Base-by-base conservation (phyloP, 2,113 vertebrate genomes). In the Bufo gargarizans region DNA sequence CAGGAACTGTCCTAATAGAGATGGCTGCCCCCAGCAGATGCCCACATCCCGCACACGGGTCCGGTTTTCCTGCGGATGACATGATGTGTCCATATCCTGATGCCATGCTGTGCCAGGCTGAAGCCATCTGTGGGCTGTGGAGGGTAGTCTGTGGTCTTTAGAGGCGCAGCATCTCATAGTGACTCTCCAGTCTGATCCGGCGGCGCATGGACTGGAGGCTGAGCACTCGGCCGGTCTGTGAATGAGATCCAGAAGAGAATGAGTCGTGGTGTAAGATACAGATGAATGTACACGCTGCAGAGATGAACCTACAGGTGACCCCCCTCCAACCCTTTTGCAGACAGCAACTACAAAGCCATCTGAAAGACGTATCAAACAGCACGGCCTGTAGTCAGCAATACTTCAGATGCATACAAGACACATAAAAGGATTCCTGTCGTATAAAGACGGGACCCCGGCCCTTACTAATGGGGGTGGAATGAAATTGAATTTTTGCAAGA, bases 161-260 rank as follows among this genome's bases (percentile, higher is more conserved):
- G n/a, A 13, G 47, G 33, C 55, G 74, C 80, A 84, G 72, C 81
- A 77, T 88, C 56, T 76, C 80, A 88, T 83, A 43, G 69, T 77
- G 56, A 74, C 49, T 33, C 53, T 82, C 67, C 65, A 61, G 87
- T 67, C 47, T 82, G 67, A n/a, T 53, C 56, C 81, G 84, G 80
- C 53, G 84, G 53, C 56, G 78, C 9, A 88, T 63, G 69, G 49
- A 63, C 61, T 59, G 49, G 61, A 84, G 74, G 19, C 65, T 74
- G 17, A 82, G 67, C 45, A 19, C 33, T 53, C 86, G 61, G 78
- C 47, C 61, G 78, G 22, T 61, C 78, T 87, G 61, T 71, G 59
- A 81, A 80, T 71, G 33, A 86, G 14, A 78, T 14, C 20, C 81
- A 83, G 53, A 83, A 22, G 65, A 53, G 33, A 49, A 69, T 50